Conservation (phyloP, 2,113 vertebrate genomes). For the Sinosuthora webbiana region DNA sequence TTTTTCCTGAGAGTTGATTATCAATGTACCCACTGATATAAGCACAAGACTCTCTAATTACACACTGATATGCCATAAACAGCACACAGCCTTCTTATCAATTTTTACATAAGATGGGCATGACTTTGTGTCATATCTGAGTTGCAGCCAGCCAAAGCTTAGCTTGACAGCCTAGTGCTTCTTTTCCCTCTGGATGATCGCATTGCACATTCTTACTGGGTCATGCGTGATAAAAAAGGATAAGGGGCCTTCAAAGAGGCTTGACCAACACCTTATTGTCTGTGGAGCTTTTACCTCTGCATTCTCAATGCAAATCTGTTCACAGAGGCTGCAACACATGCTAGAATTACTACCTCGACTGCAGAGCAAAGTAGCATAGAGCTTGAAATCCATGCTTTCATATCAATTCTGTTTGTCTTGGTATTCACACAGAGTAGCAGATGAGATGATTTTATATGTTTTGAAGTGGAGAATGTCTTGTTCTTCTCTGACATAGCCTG, state of each 20-base stretch:
- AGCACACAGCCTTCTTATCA: not conserved
- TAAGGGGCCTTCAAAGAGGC: not conserved
- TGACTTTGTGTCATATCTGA: constrained; percentile 36
- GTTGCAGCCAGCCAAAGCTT: constrained; percentile 24
- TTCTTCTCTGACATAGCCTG: not conserved
- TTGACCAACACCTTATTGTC: not conserved
- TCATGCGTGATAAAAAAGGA: constrained; percentile 7
- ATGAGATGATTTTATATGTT: not conserved
- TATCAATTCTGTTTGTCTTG: not conserved
- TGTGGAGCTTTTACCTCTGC: not conserved
- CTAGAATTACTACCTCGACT: not conserved
- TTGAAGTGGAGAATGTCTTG: not conserved
- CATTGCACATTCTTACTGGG: constrained; percentile 52
- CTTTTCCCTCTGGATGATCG: not conserved
- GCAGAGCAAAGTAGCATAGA: not conserved
- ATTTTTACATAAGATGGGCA: constrained; percentile 25
- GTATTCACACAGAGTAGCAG: not conserved
- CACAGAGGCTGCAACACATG: not conserved
- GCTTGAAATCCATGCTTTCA: not conserved
- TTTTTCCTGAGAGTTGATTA: not conserved
- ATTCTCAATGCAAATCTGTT: not conserved
- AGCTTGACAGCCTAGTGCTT: not conserved
- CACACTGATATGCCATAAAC: not conserved
- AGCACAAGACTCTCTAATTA: not conserved
- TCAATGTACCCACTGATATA: not conserved